These are phyloP conservation scores for Petrocephalus schoutedeni DNA, from an alignment of 2,797 vertebrate species.

Conservation along the genomic window DNA sequence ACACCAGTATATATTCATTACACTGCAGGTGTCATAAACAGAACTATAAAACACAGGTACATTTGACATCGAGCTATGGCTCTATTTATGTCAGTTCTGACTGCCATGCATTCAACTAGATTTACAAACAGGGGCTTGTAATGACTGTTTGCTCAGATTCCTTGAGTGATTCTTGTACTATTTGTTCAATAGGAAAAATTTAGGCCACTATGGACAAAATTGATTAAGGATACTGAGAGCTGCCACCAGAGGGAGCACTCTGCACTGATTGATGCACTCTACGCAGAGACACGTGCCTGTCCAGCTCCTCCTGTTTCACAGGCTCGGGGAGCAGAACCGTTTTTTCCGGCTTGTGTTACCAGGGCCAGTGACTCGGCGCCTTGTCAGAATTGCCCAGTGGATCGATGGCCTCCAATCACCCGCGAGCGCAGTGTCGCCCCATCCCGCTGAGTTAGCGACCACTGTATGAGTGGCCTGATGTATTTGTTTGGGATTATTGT, in stretches of 20 bases:
- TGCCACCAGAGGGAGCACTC: slow-evolving; percentile 34
- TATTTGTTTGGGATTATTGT: not conserved
- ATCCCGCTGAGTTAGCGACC: not conserved
- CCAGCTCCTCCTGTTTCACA: slow-evolving; percentile 44
- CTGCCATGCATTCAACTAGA: not conserved
- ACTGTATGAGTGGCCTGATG: not conserved
- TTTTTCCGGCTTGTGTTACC: slow-evolving; percentile 35
- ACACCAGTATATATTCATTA: not conserved
- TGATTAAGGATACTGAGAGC: slow-evolving; percentile 12
- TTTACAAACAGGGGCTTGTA: not conserved
- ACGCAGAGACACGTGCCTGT: not conserved
- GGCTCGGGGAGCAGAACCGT: slow-evolving; percentile 37
- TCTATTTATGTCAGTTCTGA: not conserved
- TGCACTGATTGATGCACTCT: not conserved
- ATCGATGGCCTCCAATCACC: not conserved
- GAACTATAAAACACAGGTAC: not conserved
- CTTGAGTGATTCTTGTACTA: not conserved
- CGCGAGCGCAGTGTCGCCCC: not conserved
- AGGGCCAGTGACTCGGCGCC: not conserved
- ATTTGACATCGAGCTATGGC: not conserved
- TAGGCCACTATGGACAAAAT: not conserved
- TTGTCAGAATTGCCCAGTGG: not conserved
- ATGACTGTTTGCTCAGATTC: not conserved
- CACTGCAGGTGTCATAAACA: not conserved
- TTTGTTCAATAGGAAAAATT: not conserved